A percentile compares a stretch with the other conserved stretches of the same genome.
Evolutionary conservation across 2,113 vertebrate species (phyloP).

Genomic region (Corythaeola cristata): DNA sequence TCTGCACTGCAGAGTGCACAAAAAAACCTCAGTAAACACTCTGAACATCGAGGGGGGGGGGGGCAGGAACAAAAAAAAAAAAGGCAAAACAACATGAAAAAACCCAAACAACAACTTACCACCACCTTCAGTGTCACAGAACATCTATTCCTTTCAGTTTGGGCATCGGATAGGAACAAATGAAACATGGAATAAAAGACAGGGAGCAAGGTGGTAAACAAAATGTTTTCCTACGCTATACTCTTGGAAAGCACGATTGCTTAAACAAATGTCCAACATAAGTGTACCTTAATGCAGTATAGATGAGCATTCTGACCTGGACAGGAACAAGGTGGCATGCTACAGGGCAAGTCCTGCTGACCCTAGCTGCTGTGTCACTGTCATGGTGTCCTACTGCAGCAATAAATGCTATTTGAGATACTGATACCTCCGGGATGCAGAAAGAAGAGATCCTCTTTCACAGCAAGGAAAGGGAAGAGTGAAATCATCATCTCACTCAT

Average conservation of each 20-base stretch:
- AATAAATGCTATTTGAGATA: background rate
- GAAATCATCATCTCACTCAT: background rate
- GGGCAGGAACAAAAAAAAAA: too few relatives aligned
- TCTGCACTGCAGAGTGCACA: background rate
- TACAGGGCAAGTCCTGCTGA: slow-evolving; percentile 45
- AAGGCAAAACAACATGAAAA: background rate
- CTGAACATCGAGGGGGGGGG: background rate
- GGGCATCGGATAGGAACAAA: background rate
- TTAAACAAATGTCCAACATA: background rate
- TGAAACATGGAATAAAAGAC: background rate
- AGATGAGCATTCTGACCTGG: background rate
- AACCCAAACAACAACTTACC: background rate
- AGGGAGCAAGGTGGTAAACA: background rate
- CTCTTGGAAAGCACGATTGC: background rate
- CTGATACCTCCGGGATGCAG: background rate
- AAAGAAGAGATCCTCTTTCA: background rate
- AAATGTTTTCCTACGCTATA: background rate
- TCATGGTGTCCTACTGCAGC: slow-evolving; percentile 24
- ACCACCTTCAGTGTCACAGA: background rate
- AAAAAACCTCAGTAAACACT: background rate
- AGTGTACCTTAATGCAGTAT: background rate
- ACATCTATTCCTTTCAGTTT: background rate
- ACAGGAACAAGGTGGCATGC: background rate
- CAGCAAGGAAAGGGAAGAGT: background rate
- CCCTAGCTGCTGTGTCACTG: slow-evolving; percentile 52